phyloP scores from a whole-genome alignment of 2,797 vertebrate genomes.

The Arctocebus calabarensis region DNA sequence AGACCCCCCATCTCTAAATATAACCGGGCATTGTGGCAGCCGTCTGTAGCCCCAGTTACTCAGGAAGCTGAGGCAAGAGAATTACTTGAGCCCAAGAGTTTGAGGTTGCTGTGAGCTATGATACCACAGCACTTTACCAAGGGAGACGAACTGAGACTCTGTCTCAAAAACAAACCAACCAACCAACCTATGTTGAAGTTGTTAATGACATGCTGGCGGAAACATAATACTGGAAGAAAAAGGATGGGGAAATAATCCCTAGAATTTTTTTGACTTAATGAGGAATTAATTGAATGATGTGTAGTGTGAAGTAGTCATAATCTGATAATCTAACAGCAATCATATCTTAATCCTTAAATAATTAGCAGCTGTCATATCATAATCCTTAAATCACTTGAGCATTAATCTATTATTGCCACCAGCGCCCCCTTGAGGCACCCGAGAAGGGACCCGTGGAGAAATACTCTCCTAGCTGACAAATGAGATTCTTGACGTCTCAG shows the following conservation, averaged over 20 bases:
- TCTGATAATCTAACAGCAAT: neutral
- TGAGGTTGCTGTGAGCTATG: too few species aligned
- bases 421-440: neutral
- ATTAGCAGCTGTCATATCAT: too few species aligned
- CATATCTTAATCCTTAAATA: neutral
- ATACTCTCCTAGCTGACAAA: neutral
- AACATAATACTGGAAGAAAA: neutral
- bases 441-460: neutral
- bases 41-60: too few species aligned
- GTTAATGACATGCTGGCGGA: neutral
- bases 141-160: too few species aligned
- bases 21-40: too few species aligned
- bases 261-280: neutral
- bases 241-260: neutral
- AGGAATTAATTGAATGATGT: neutral
- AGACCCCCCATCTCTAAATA: too few species aligned
- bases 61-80: too few species aligned
- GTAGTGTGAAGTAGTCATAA: neutral
- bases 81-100: too few species aligned
- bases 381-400: neutral
- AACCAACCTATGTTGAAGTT: neutral
- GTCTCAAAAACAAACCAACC: too few species aligned
- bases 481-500: neutral
- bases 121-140: too few species aligned
- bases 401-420: neutral